Evolutionary conservation across 2,113 vertebrate species (phyloP).

Genomic region (Protobothrops mucrosquamatus): DNA sequence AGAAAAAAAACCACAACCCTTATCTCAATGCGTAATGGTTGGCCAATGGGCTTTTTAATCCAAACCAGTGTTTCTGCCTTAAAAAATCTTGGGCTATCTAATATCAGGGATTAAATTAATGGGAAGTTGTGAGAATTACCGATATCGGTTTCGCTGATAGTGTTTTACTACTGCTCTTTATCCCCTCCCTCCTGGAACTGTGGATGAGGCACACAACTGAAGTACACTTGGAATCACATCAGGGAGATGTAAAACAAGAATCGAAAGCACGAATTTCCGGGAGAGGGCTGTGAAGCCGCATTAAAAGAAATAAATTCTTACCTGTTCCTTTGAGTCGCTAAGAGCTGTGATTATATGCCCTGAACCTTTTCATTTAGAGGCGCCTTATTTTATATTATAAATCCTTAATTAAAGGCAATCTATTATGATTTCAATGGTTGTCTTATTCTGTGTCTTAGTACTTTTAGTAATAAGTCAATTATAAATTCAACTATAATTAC

Average conservation of each 20-base stretch:
- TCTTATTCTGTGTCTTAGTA: background rate
- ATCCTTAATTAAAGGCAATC: background rate
- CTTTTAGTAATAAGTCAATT: background rate
- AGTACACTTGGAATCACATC: background rate
- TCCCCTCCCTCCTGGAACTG: background rate
- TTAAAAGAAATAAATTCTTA: background rate
- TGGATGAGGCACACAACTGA: background rate
- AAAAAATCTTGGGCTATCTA: background rate
- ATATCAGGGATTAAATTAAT: background rate
- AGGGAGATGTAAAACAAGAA: background rate
- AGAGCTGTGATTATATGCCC: background rate
- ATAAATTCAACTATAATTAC: background rate
- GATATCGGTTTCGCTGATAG: background rate
- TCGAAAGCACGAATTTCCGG: background rate
- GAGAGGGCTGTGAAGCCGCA: background rate
- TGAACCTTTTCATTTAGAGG: background rate
- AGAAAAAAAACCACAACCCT: background rate
- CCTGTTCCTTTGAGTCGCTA: background rate
- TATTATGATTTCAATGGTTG: background rate
- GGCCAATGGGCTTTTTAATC: background rate
- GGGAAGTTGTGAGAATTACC: background rate
- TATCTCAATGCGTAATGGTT: background rate
- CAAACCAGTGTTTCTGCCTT: background rate
- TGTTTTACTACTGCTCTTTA: too few species aligned
- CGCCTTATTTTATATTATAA: background rate